Evolutionary conservation across 1,140 invertebrate genomes (phyloP), one percentile per base, ranked within the genome.

Genomic region (Caenorhabditis inopinata): DNA sequence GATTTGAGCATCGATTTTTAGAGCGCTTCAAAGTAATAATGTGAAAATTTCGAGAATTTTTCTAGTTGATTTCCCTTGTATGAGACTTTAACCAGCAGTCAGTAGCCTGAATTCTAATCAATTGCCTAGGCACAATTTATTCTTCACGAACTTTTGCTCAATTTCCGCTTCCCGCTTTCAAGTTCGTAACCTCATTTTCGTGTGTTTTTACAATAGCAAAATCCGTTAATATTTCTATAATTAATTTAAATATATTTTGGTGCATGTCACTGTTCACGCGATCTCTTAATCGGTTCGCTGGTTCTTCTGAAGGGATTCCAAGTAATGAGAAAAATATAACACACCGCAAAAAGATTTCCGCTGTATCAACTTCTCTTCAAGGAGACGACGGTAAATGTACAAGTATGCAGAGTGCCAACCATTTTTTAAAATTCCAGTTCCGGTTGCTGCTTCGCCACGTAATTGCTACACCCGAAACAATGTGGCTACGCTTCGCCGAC

Each of bases 291-390:
- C 58, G 58, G n/a, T 68, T 68, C 7, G 27, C 32, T 18, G 32
- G 32, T 16, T 29, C 27, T 0, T 14, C 58, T 6, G 32, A 68
- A 38, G n/a, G 1, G 5, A 18, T 29, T 1, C 16, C 32, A 16
- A 29, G 32, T 2, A 68, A 68, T n/a, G 58, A 68, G 7, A 29
- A 68, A n/a, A 68, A 68, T 42, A 68, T 68, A n/a, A 68, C 58
- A 1, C 21, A 42, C n/a, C 58, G 58, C 11, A 68, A 68, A n/a
- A 68, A 68, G 27, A n/a, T 68, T 16, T 68, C 58, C 0, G n/a
- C 32, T 9, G 58, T 68, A 21, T 68, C 58, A 2, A 68, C 58
- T 21, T 68, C 32, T 1, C 58, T 68, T 12, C n/a, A 38, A 68
- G 58, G 58, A 5, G 32, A 42, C 25, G 58, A 68, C n/a, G 58